phyloP scores from a whole-genome alignment of 2,113 vertebrate genomes.

The Brachypteracias leptosomus region DNA sequence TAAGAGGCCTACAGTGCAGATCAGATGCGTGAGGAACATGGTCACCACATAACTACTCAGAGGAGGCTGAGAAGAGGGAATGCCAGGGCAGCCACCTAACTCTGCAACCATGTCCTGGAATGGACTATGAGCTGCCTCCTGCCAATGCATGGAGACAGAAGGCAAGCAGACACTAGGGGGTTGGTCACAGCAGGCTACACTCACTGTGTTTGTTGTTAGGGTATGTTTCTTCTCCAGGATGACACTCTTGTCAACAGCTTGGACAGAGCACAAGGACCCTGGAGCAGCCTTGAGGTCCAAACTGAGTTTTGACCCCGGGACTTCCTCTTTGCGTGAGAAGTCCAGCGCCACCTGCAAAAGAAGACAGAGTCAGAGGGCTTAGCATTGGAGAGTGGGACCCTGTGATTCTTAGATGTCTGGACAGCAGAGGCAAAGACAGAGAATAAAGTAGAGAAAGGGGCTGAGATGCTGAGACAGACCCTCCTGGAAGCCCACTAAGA shows the following conservation, averaged over 20 bases:
- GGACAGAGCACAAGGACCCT: slow-evolving; percentile 59
- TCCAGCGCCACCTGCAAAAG: slow-evolving; percentile 41
- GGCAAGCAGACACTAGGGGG: not conserved
- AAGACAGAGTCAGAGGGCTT: not conserved
- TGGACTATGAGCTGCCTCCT: not conserved
- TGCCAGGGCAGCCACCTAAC: not conserved
- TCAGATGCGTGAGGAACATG: not conserved
- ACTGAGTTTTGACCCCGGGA: slow-evolving; percentile 12
- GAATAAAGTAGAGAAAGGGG: not conserved
- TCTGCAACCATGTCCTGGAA: not conserved
- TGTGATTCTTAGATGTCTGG: not conserved
- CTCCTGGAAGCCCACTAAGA: not conserved
- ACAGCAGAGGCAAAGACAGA: not conserved
- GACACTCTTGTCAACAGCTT: slow-evolving; percentile 59
- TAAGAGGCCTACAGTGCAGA: not conserved
- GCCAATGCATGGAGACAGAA: not conserved
- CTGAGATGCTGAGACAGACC: not conserved
- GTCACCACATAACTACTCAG: not conserved
- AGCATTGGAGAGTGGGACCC: not conserved
- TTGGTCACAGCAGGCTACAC: not conserved
- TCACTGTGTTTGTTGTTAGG: slow-evolving; percentile 13
- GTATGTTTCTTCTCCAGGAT: not conserved
- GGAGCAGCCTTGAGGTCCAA: slow-evolving; percentile 49
- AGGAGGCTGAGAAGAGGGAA: accelerated
- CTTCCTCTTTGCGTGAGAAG: slow-evolving; percentile 47